Evolutionary conservation across 2,113 vertebrate genomes (phyloP).

Genomic region (Onychostoma macrolepis): DNA sequence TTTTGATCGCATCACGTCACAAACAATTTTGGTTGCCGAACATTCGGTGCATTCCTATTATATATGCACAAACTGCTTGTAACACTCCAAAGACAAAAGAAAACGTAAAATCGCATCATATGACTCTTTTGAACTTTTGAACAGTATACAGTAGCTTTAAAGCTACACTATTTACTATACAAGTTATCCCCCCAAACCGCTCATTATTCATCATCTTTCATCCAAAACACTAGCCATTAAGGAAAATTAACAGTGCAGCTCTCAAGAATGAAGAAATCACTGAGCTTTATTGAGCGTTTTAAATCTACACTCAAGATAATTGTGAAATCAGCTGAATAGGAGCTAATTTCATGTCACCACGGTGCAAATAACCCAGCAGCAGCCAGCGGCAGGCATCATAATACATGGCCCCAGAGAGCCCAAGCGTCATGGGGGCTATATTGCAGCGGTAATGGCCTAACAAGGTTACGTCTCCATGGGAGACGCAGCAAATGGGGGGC

Average conservation of each 20-base stretch:
- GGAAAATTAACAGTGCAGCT: neutral
- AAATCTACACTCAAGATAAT: conserved; percentile 3
- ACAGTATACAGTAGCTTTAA: neutral
- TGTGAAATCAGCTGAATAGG: conserved; percentile 16
- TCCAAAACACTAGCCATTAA: neutral
- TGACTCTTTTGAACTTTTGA: neutral
- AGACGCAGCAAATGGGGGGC: neutral
- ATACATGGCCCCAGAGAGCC: neutral
- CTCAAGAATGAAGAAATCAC: neutral
- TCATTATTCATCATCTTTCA: conserved; percentile 3
- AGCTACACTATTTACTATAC: neutral
- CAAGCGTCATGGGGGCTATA: conserved; percentile 25
- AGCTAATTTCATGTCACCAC: conserved; percentile 23
- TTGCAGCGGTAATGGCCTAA: conserved; percentile 32
- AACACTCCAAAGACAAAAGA: no score
- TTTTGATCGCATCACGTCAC: no score
- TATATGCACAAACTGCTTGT: no score
- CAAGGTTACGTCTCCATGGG: conserved; percentile 33
- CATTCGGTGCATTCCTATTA: no score
- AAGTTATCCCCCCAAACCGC: neutral
- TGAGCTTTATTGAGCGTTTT: conserved; percentile 3
- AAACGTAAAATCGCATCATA: neutral
- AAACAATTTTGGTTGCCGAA: no score
- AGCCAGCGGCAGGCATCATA: conserved; percentile 6
- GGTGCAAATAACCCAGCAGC: conserved; percentile 16